Percentiles rank a stretch among this genome's conserved stretches.
Evolutionary conservation across 2,888 invertebrate genomes (phyloP).

Genomic region (Drosophila birchii): DNA sequence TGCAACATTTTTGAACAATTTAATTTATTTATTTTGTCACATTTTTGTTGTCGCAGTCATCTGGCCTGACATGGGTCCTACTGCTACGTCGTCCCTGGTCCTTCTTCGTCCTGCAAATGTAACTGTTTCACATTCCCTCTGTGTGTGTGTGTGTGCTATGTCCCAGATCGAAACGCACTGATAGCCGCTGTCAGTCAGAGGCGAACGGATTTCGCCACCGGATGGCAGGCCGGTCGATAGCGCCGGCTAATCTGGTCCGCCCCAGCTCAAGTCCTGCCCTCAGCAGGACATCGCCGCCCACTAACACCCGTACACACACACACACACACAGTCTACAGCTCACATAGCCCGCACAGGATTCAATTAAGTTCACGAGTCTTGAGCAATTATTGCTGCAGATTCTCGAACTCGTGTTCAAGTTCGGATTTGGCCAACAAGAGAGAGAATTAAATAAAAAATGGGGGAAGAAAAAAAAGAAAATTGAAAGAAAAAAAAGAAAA

Average conservation of each 20-base stretch:
- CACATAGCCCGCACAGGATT: slow-evolving; percentile 30
- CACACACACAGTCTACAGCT: neutral
- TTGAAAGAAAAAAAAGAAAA: neutral
- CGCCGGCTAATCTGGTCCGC: slow-evolving; percentile 41
- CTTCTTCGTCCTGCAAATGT: neutral
- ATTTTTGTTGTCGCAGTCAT: slow-evolving; percentile 63
- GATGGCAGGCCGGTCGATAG: slow-evolving; percentile 48
- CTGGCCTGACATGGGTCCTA: slow-evolving; percentile 71
- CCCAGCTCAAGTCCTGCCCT: slow-evolving; percentile 14
- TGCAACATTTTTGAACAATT: slow-evolving; percentile 75
- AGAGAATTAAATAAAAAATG: slow-evolving; percentile 5
- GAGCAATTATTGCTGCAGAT: slow-evolving; percentile 45
- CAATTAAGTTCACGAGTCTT: slow-evolving; percentile 49
- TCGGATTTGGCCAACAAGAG: slow-evolving; percentile 18
- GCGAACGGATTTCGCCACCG: slow-evolving; percentile 48
- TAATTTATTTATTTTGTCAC: slow-evolving; percentile 78
- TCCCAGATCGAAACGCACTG: slow-evolving; percentile 72
- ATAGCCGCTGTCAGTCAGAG: slow-evolving; percentile 75
- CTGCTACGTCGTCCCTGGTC: neutral
- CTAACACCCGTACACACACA: neutral
- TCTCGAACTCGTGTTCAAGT: slow-evolving; percentile 17
- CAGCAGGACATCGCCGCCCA: neutral
- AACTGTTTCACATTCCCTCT: slow-evolving; percentile 1
- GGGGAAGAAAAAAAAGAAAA: neutral
- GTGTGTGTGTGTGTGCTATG: slow-evolving; percentile 14